These are phyloP conservation scores for Pionites leucogaster DNA, from an alignment of 2,113 vertebrate genomes.

Conservation along the genomic window DNA sequence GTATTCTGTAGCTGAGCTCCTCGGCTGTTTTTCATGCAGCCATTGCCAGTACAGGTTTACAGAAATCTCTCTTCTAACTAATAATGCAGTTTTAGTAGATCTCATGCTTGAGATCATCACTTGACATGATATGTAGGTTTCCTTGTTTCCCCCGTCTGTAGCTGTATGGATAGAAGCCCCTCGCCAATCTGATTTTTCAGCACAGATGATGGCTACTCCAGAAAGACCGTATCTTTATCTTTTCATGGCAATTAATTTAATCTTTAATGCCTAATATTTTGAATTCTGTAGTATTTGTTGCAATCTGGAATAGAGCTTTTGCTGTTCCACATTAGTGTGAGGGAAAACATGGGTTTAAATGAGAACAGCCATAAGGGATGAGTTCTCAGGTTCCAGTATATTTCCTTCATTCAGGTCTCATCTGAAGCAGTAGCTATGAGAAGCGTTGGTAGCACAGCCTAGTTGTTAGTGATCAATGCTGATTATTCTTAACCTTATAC, in stretches of 20 bases:
- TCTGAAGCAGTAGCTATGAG: neutral
- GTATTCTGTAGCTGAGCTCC: neutral
- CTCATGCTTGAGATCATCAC: neutral
- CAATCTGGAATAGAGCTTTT: neutral
- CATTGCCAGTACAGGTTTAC: neutral
- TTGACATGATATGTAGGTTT: accelerated
- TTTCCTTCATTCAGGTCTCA: neutral
- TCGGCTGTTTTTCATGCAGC: neutral
- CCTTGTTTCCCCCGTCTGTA: neutral
- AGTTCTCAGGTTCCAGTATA: neutral
- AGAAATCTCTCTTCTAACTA: neutral
- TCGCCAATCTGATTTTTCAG: neutral
- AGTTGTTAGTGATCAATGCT: neutral
- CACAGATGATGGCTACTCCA: neutral
- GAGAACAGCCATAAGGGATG: neutral
- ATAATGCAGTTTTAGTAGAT: neutral
- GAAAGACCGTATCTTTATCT: neutral
- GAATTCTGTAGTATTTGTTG: neutral
- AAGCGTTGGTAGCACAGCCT: neutral
- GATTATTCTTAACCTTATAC: neutral
- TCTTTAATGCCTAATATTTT: neutral
- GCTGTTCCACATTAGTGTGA: neutral
- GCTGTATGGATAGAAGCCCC: neutral
- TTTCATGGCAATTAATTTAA: neutral
- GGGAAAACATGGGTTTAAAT: neutral